A percentile compares a stretch with the other conserved stretches of the same genome.
These are phyloP conservation scores for Tetranychus cinnabarinus DNA, from an alignment of 1,140 invertebrate genomes.

Conservation along the genomic window DNA sequence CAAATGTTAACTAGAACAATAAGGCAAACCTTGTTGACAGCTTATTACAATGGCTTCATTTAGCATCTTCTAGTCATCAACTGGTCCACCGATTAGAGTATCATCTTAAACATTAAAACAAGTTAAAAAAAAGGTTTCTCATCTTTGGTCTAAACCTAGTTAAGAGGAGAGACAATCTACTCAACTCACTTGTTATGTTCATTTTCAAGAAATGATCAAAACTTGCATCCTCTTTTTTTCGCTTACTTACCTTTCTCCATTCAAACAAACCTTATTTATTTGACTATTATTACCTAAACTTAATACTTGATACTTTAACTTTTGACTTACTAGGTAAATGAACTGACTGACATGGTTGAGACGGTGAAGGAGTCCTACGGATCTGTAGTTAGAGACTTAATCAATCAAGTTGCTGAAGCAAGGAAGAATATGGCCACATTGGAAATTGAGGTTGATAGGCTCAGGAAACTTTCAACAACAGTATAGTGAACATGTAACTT, in stretches of 20 bases:
- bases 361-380: constrained; percentile 1
- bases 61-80: background rate
- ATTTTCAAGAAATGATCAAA: background rate
- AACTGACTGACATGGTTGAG: constrained; percentile 8
- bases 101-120: no score
- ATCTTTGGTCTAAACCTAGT: no score
- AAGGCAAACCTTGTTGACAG: no score
- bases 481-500: background rate
- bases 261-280: background rate
- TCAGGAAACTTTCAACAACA: constrained; percentile 12
- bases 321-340: constrained; percentile 3
- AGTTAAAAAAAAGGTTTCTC: no score
- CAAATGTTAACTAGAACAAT: no score
- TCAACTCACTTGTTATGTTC: background rate
- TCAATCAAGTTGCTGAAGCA: constrained; percentile 12
- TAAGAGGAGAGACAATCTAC: no score
- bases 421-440: constrained; percentile 11
- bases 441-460: constrained; percentile 11
- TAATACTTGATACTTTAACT: background rate
- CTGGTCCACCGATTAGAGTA: background rate
- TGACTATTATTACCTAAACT: background rate
- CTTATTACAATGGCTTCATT: no score
- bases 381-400: constrained; percentile 10
- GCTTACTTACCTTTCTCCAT: background rate
- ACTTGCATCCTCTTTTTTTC: background rate